Evolutionary conservation across 2,888 invertebrate genomes (phyloP), one percentile per base, ranked within the genome.

Genomic region (Caenorhabditis virilis): DNA sequence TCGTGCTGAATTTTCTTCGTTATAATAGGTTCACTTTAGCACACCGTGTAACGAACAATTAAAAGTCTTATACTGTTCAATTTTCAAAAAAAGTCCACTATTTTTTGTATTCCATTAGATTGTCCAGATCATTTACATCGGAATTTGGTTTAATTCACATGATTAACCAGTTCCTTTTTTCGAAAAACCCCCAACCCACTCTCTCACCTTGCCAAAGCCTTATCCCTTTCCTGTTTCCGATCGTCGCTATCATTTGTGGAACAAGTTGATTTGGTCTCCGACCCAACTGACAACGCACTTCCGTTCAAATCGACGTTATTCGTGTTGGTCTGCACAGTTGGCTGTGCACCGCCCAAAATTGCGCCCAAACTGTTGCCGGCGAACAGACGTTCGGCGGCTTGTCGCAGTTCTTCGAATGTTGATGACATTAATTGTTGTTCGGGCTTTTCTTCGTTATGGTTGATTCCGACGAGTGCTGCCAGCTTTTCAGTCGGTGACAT

Each of bases 381-480:
- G 15, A 70, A 50, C 20, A 73, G 45, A 25, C 71, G 59, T 53
- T 63, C 58, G 26, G 63, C 63, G 2, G 60, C 64, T 42, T 64
- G 56, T 11, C 71, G 68, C 36, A 73, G 47, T 38, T 73, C 73
- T 39, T 71, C 70, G 38, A 73, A 60, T 33, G 69, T 60, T 15
- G 57, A 13, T 20, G 53, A 45, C 52, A 50, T 42, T 30, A 30
- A 30, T n/a, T n/a, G n/a, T n/a, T n/a, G n/a, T n/a, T n/a, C n/a
- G n/a, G n/a, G n/a, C n/a, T 39, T 6, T 35, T 50, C 47, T 30
- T 41, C 22, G 11, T 48, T 48, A 2, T 49, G 54, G 27, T 27
- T 49, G 22, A 63, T 57, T 27, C 76, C 76, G n/a, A 74, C 76
- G 11, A 76, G 59, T 42, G 74, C 74, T 2, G 76, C 76, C n/a